Percentiles rank a stretch among this genome's conserved stretches.
Evolutionary conservation across 1,140 invertebrate species (phyloP).

Genomic region (Penaeus vannamei): DNA sequence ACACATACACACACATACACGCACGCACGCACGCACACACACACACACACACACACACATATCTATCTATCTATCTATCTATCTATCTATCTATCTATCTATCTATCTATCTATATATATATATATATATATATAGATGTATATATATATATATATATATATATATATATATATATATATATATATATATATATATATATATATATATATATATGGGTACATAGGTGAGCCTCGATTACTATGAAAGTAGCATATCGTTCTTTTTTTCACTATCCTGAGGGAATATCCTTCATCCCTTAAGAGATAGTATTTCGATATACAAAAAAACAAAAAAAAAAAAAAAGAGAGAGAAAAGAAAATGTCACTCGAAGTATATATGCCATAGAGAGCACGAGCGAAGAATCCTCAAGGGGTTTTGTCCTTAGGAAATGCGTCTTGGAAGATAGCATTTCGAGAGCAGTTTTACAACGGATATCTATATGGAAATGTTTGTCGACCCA

Average conservation of each 20-base stretch:
- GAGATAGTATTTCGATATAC: no score
- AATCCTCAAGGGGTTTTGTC: no score
- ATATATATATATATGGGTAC: background rate
- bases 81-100: background rate
- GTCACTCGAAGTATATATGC: no score
- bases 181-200: background rate
- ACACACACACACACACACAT: background rate
- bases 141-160: background rate
- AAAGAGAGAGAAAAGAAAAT: no score
- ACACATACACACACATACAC: background rate
- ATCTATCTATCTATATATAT: background rate
- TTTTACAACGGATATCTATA: no score
- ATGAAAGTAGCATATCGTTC: background rate
- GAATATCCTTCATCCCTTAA: no score
- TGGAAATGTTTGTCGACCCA: no score
- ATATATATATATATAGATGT: slow-evolving; percentile 15
- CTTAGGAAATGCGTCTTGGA: no score
- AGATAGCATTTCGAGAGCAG: no score
- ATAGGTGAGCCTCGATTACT: background rate
- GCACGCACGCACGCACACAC: background rate
- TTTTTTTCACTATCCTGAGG: background rate
- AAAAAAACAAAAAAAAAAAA: no score
- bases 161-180: slow-evolving; percentile 22
- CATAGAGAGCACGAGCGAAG: no score
- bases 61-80: background rate